Conservation (phyloP, 2,888 invertebrate genomes). For the Uloborus plumipes region DNA sequence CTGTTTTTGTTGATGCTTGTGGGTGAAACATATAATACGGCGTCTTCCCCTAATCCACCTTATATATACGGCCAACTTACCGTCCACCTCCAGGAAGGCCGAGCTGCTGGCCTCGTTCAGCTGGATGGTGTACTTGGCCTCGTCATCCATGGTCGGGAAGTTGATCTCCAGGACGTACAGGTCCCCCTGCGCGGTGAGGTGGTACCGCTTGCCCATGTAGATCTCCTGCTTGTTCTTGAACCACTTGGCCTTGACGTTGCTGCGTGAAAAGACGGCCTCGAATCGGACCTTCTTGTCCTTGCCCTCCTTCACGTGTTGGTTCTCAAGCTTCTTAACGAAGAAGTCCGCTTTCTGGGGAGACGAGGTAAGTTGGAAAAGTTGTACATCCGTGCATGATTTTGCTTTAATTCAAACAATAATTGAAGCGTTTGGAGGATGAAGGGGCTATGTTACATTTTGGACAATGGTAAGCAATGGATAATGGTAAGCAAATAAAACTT, state of each 20-base stretch:
- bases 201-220: constrained; percentile 95
- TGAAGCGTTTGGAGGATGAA: no score
- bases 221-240: constrained; percentile 82
- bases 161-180: constrained; percentile 90
- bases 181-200: constrained; percentile 93
- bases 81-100: constrained; percentile 92
- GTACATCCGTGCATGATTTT: not conserved
- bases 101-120: constrained; percentile 89
- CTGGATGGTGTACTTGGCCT: constrained; percentile 96
- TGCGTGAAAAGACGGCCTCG: constrained; percentile 94
- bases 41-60: no score
- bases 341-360: constrained; percentile 86
- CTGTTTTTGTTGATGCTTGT: no score
- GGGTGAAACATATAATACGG: no score
- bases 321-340: constrained; percentile 94
- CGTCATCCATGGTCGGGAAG: constrained; percentile 94
- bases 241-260: constrained; percentile 80
- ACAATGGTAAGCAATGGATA: no score
- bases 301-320: constrained; percentile 93
- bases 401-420: not conserved
- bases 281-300: constrained; percentile 96
- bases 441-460: no score
- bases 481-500: no score
- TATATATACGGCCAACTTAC: no score
- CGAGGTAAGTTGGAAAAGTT: not conserved